Evolutionary conservation across 1,140 invertebrate genomes (phyloP).

Genomic region (Physella acuta): DNA sequence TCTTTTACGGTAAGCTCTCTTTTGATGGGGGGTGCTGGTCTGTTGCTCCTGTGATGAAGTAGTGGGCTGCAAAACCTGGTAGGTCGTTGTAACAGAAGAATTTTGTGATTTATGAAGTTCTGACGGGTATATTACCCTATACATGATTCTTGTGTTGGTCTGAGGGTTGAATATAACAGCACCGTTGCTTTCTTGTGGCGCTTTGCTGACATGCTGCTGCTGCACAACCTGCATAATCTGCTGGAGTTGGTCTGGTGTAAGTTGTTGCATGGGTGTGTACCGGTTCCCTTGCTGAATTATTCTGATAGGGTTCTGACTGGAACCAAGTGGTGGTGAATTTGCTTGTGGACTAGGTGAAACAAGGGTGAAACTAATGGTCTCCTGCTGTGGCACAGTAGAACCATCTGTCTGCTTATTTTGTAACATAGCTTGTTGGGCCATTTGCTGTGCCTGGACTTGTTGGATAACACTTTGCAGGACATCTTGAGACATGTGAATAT

Average conservation of each 20-base stretch:
- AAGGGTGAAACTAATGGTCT: constrained; percentile 31
- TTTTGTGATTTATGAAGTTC: constrained; percentile 52
- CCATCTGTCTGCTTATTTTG: neutral
- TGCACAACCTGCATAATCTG: constrained; percentile 67
- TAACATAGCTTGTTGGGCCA: constrained; percentile 20
- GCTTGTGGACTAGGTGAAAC: constrained; percentile 52
- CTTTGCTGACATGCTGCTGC: constrained; percentile 58
- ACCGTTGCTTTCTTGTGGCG: constrained; percentile 49
- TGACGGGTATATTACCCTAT: constrained; percentile 62
- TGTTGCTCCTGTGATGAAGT: constrained; percentile 34
- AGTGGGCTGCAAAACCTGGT: constrained; percentile 13
- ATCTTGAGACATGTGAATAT: constrained; percentile 16
- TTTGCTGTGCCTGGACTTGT: constrained; percentile 20
- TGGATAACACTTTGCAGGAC: constrained; percentile 19
- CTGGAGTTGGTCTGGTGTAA: constrained; percentile 66
- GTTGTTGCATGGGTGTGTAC: constrained; percentile 65
- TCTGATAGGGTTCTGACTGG: constrained; percentile 69
- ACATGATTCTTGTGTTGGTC: constrained; percentile 68
- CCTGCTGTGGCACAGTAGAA: neutral
- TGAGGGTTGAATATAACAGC: constrained; percentile 64
- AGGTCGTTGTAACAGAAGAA: constrained; percentile 22
- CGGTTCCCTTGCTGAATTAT: constrained; percentile 68
- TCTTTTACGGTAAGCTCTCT: constrained; percentile 44
- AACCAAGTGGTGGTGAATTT: constrained; percentile 62
- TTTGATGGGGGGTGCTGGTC: constrained; percentile 30